phyloP scores from a whole-genome alignment of 2,888 invertebrate species.

The Eugnorisma glareosa region DNA sequence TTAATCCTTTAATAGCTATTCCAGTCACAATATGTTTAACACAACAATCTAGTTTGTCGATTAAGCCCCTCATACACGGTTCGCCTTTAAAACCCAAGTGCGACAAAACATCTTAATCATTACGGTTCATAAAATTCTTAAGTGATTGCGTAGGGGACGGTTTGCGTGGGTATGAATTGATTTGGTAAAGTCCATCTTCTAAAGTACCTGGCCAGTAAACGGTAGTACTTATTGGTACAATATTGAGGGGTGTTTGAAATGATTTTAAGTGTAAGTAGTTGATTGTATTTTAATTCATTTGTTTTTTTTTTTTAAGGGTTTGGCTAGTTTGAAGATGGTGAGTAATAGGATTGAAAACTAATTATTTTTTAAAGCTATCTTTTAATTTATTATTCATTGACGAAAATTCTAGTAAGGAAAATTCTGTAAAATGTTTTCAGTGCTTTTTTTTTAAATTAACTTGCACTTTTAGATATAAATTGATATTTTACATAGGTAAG shows the following conservation, averaged over 20 bases:
- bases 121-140: slow-evolving; percentile 90
- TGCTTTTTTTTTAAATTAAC: background rate
- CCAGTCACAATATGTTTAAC: slow-evolving; percentile 88
- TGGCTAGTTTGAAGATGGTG: background rate
- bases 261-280: slow-evolving; percentile 51
- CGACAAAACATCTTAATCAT: slow-evolving; percentile 90
- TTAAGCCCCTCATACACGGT: slow-evolving; percentile 71
- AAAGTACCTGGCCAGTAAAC: slow-evolving; percentile 78
- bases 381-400: background rate
- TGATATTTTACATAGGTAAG: too few species aligned
- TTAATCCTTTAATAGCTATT: slow-evolving; percentile 88
- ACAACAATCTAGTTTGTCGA: slow-evolving; percentile 73
- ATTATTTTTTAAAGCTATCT: background rate
- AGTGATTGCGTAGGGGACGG: slow-evolving; percentile 88
- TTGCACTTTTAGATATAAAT: background rate
- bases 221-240: slow-evolving; percentile 69
- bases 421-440: background rate
- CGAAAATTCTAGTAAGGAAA: background rate
- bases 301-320: slow-evolving; percentile 9
- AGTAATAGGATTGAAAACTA: slow-evolving; percentile 1
- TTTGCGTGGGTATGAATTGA: slow-evolving; percentile 87
- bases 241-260: slow-evolving; percentile 70
- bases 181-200: slow-evolving; percentile 86
- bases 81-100: slow-evolving; percentile 79
- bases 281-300: slow-evolving; percentile 49